These are phyloP conservation scores for Vulpes vulpes DNA, from an alignment of 2,113 vertebrate species.

Conservation along the genomic window DNA sequence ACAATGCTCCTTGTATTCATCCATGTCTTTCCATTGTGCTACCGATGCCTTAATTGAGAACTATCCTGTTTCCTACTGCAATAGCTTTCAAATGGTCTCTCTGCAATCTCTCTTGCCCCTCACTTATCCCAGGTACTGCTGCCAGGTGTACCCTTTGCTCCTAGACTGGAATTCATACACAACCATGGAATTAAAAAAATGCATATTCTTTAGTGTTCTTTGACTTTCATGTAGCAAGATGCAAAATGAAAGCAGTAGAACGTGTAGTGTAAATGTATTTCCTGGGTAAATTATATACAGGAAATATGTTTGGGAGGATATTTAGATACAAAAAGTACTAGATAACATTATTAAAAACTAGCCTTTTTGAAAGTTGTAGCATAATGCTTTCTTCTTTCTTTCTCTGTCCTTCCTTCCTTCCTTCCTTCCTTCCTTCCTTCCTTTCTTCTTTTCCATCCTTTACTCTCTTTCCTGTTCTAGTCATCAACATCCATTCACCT, in stretches of 20 bases:
- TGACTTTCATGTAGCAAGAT: background rate
- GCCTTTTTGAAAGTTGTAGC: background rate
- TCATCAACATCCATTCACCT: background rate
- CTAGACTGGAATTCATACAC: background rate
- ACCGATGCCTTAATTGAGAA: background rate
- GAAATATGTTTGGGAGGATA: background rate
- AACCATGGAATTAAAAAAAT: background rate
- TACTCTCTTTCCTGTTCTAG: background rate
- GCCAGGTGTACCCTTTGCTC: background rate
- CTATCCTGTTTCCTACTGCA: background rate
- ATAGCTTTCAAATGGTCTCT: background rate
- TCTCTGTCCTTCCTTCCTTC: too few species aligned
- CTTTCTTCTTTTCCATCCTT: background rate
- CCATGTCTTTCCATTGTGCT: background rate
- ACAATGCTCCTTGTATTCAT: background rate
- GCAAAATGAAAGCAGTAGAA: background rate
- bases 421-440: background rate
- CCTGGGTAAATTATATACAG: background rate
- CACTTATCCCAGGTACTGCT: background rate
- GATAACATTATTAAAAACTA: background rate
- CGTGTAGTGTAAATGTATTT: background rate
- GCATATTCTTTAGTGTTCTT: background rate
- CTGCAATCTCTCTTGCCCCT: too few species aligned
- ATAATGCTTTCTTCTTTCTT: background rate
- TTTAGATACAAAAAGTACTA: background rate